These are phyloP conservation scores for Rugalucina vietnamica DNA, from an alignment of 2,888 invertebrate species.

Conservation along the genomic window DNA sequence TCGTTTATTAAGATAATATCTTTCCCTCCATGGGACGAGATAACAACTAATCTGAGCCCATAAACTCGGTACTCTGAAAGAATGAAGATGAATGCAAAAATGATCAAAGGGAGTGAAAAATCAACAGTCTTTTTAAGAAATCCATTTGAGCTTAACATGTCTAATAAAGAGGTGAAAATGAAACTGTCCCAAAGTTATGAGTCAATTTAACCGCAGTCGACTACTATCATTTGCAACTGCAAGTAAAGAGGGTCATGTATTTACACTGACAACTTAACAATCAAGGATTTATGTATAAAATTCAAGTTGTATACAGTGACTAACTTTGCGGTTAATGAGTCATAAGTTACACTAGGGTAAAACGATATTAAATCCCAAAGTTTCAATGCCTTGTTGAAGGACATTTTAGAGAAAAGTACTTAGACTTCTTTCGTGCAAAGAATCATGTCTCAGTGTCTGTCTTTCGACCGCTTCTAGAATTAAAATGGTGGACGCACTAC, in stretches of 20 bases:
- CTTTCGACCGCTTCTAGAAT: no score
- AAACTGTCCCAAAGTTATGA: constrained; percentile 12
- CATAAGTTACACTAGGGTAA: not conserved
- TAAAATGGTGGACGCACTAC: no score
- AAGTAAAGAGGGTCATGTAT: constrained; percentile 7
- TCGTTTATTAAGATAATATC: no score
- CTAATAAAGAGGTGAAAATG: not conserved
- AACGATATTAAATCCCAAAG: not conserved
- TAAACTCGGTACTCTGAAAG: no score
- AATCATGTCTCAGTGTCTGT: no score
- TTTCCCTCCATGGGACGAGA: no score
- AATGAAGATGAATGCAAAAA: no score
- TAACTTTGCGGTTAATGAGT: constrained; percentile 8
- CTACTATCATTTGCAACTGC: not conserved
- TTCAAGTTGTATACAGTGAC: constrained; percentile 7
- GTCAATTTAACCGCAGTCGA: not conserved
- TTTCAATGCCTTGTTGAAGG: no score
- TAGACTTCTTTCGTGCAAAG: no score
- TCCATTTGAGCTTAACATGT: not conserved
- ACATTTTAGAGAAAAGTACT: no score
- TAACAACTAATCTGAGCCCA: no score
- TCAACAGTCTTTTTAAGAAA: not conserved
- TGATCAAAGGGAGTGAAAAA: not conserved
- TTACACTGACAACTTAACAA: not conserved
- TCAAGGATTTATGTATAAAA: not conserved